Evolutionary conservation across 2,888 invertebrate species (phyloP), one percentile per base, ranked within the genome.

Genomic region (Phalera bucephala): DNA sequence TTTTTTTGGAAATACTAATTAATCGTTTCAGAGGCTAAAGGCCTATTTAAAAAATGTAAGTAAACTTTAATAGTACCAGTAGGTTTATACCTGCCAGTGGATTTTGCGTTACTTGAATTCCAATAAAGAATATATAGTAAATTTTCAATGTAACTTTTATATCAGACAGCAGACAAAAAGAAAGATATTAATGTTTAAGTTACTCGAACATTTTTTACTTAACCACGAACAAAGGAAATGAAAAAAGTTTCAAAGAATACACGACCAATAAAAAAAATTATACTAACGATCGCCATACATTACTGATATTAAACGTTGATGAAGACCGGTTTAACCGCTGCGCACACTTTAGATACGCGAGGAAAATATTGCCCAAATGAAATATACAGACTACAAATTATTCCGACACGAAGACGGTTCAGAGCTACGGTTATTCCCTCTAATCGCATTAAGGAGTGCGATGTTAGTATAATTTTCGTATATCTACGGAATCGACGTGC

Each of bases 331-430:
- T 59, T 55, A 67, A 58, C 66, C 58, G 64, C 61, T 66, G 60
- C 62, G 55, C 45, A 22, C 36, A 41, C 52, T 47, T 34, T 25
- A 44, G 46, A 47, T 56, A 66, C 64, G 57, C 53, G 55, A 61
- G 60, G n/a, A 60, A 72, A 73, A 72, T 70, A 68, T 65, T 52
- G 47, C 60, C 57, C 38, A 55, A 63, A 64, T 71, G 67, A 75
- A 74, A 76, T 70, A 74, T 62, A 65, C 59, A 75, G 71, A 67
- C 62, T 43, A 62, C 64, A 72, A 76, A 79, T 80, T 76, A 79
- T 76, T 72, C 69, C 52, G 50, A 67, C 64, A 66, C 68, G 72
- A 78, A 72, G 67, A 72, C 62, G 64, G 62, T 56, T 55, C 66
- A 66, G 65, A 72, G 65, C 68, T 75, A 80, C 69, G 73, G 68